phyloP scores from a whole-genome alignment of 2,888 invertebrate species.

The Achlya flavicornis region DNA sequence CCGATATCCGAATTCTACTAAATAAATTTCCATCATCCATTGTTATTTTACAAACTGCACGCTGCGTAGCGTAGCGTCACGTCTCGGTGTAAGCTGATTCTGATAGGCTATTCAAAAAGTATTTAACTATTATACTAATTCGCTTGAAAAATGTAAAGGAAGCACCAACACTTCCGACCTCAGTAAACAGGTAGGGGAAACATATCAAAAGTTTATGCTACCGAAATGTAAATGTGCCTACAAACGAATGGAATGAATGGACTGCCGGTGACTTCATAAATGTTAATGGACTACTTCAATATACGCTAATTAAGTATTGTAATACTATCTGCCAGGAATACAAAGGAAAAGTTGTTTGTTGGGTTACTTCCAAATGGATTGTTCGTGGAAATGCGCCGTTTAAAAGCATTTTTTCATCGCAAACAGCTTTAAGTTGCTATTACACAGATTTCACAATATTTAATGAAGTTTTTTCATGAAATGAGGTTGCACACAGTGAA shows the following conservation, averaged over 20 bases:
- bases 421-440: slow-evolving; percentile 1
- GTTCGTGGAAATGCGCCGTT: slow-evolving; percentile 12
- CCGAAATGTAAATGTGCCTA: slow-evolving; percentile 60
- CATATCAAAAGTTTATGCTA: slow-evolving; percentile 72
- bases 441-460: slow-evolving; percentile 8
- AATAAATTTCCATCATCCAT: too few relatives aligned
- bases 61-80: too few relatives aligned
- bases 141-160: slow-evolving; percentile 39
- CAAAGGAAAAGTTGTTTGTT: slow-evolving; percentile 11
- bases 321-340: slow-evolving; percentile 10
- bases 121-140: slow-evolving; percentile 9
- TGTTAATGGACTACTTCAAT: slow-evolving; percentile 22
- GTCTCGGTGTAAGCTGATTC: too few relatives aligned
- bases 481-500: background rate
- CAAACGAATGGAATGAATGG: slow-evolving; percentile 39
- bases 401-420: slow-evolving; percentile 9
- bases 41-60: too few relatives aligned
- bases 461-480: slow-evolving; percentile 3
- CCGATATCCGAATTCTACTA: too few relatives aligned
- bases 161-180: slow-evolving; percentile 64
- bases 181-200: slow-evolving; percentile 75
- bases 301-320: slow-evolving; percentile 12
- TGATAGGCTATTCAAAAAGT: background rate
- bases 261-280: slow-evolving; percentile 25
- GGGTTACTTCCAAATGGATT: slow-evolving; percentile 11